Conservation (phyloP, 2,888 invertebrate species). For the Megaustenia siamemsis region DNA sequence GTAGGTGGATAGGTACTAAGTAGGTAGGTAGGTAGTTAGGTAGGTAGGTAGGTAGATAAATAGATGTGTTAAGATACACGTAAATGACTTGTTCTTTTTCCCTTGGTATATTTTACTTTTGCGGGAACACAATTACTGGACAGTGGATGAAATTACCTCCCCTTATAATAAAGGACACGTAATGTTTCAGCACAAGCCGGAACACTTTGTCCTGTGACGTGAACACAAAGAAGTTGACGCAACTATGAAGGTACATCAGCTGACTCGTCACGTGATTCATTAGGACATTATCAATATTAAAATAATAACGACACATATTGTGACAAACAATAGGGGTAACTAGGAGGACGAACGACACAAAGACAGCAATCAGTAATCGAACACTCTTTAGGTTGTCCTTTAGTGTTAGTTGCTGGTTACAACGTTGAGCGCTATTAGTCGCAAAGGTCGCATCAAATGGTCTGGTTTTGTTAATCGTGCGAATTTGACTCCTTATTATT, state of each 20-base stretch:
- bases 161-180: too few relatives aligned
- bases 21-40: too few relatives aligned
- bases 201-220: not conserved
- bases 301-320: not conserved
- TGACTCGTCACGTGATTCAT: not conserved
- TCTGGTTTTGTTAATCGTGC: not conserved
- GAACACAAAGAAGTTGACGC: constrained; percentile 11
- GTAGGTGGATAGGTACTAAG: too few relatives aligned
- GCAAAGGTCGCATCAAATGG: not conserved
- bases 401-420: not conserved
- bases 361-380: not conserved
- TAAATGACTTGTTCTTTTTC: too few relatives aligned
- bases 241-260: not conserved
- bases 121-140: too few relatives aligned
- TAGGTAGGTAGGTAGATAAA: too few relatives aligned
- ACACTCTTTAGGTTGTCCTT: not conserved
- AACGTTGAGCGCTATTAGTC: too few relatives aligned
- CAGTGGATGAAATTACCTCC: not conserved
- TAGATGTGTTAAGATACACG: too few relatives aligned
- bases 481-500: not conserved
- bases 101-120: too few relatives aligned
- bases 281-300: too few relatives aligned
- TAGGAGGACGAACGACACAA: not conserved
- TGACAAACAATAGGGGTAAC: not conserved
- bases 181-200: not conserved